Evolutionary conservation across 2,797 vertebrate species (phyloP).

Genomic region (Paedocypris micromegethes): DNA sequence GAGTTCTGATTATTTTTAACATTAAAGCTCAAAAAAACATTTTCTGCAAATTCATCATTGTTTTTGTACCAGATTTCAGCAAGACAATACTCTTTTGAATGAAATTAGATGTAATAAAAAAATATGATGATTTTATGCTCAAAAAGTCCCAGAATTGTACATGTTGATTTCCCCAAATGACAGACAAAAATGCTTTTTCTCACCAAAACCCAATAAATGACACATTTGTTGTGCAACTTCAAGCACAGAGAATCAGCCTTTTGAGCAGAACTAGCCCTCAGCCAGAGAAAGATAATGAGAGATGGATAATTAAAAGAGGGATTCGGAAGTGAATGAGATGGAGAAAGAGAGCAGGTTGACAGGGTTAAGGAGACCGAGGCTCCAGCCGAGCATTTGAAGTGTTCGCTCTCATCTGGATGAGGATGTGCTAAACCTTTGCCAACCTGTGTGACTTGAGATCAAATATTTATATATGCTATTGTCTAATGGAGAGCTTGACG

Average conservation of each 20-base stretch:
- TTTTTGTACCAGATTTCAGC: too few relatives aligned
- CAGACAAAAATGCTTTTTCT: slow-evolving; percentile 50
- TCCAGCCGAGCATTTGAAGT: slow-evolving; percentile 57
- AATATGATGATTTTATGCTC: too few relatives aligned
- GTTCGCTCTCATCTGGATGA: slow-evolving; percentile 70
- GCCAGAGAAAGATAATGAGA: slow-evolving; percentile 6
- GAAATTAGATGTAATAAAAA: too few relatives aligned
- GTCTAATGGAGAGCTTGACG: slow-evolving; percentile 61
- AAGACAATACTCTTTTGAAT: too few relatives aligned
- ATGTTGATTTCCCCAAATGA: too few relatives aligned
- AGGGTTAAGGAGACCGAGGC: slow-evolving; percentile 47
- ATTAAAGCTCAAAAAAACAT: too few relatives aligned
- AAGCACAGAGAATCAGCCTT: slow-evolving; percentile 40
- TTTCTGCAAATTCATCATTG: too few relatives aligned
- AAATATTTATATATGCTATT: slow-evolving; percentile 83
- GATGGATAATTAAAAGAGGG: slow-evolving; percentile 12
- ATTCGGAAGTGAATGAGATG: slow-evolving; percentile 37
- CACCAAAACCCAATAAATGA: slow-evolving; percentile 53
- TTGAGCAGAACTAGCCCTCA: slow-evolving; percentile 40
- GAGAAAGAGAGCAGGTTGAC: slow-evolving; percentile 56
- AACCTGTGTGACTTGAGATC: slow-evolving; percentile 72
- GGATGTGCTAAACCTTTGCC: slow-evolving; percentile 76
- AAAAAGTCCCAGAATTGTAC: too few relatives aligned
- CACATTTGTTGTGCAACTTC: slow-evolving; percentile 34
- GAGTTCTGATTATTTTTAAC: too few relatives aligned